A percentile compares a stretch with the other conserved stretches of the same genome.
Evolutionary conservation across 1,140 invertebrate genomes (phyloP).

Genomic region (Drosophila auraria): DNA sequence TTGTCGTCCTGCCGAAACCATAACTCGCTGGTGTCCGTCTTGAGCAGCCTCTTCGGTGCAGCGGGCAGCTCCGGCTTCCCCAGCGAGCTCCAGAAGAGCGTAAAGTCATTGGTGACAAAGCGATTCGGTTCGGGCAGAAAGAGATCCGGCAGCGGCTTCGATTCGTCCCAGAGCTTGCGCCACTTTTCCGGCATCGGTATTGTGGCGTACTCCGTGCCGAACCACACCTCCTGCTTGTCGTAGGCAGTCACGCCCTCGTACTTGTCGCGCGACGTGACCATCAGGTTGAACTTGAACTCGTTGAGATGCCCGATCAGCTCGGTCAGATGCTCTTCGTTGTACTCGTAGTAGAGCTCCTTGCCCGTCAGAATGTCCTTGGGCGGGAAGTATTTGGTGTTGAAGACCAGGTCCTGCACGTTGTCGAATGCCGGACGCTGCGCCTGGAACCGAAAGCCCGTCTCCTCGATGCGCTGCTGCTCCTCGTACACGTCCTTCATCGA

Average conservation of each 20-base stretch:
- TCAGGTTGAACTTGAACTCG: conserved; percentile 91
- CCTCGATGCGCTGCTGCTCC: conserved; percentile 88
- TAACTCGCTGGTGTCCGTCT: conserved; percentile 88
- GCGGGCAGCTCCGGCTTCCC: conserved; percentile 70
- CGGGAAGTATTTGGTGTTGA: conserved; percentile 93
- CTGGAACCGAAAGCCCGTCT: conserved; percentile 89
- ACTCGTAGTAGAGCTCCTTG: conserved; percentile 91
- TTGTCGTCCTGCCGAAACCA: conserved; percentile 95
- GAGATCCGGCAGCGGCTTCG: conserved; percentile 87
- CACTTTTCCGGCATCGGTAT: conserved; percentile 87
- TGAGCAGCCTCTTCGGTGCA: conserved; percentile 89
- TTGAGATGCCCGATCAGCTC: conserved; percentile 89
- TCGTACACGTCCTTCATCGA: conserved; percentile 85
- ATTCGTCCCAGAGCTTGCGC: conserved; percentile 87
- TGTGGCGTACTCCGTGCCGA: conserved; percentile 80
- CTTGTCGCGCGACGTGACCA: conserved; percentile 88
- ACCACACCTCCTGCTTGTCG: conserved; percentile 89
- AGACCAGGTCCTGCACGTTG: conserved; percentile 91
- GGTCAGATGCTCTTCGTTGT: conserved; percentile 89
- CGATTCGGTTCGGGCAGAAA: conserved; percentile 92
- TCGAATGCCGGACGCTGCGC: conserved; percentile 90
- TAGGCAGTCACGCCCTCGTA: conserved; percentile 86
- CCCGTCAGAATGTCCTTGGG: conserved; percentile 92
- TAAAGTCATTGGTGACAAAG: conserved; percentile 94
- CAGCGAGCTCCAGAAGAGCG: conserved; percentile 86